Conservation (phyloP, 2,888 invertebrate species). For the Malacosoma neustria region DNA sequence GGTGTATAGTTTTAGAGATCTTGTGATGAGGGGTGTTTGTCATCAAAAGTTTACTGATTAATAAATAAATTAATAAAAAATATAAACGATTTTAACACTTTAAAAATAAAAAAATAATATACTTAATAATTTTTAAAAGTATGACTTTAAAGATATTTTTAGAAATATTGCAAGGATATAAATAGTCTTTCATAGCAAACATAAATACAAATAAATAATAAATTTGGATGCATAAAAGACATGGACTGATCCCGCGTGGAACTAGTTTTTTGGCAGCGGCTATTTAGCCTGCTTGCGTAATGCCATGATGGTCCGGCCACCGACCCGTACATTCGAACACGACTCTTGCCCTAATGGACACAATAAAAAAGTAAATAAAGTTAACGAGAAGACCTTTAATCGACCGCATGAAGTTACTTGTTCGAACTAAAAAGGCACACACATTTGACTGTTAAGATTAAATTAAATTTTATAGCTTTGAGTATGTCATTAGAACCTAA, state of each 20-base stretch:
- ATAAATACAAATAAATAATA: not conserved
- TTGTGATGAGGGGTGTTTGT: no score
- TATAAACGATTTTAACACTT: no score
- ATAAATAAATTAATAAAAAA: no score
- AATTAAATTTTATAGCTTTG: no score
- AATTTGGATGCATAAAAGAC: constrained; percentile 2
- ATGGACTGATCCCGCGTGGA: constrained; percentile 41
- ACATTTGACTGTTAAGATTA: no score
- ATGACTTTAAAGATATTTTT: constrained; percentile 6
- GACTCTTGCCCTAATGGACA: constrained; percentile 39
- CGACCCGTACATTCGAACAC: constrained; percentile 28
- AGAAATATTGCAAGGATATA: no score
- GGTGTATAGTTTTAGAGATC: no score
- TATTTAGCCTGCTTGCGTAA: constrained; percentile 61
- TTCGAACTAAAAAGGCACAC: not conserved
- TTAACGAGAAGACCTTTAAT: constrained; percentile 39
- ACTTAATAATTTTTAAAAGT: no score
- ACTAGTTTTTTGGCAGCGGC: constrained; percentile 64
- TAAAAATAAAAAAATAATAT: no score
- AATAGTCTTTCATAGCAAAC: not conserved
- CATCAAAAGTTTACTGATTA: no score
- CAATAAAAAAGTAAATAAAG: constrained; percentile 59
- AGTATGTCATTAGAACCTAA: no score
- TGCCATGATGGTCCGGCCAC: constrained; percentile 44
- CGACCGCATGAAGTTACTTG: not conserved